phyloP scores from a whole-genome alignment of 1,140 invertebrate genomes.

The Drosophila neocordata region DNA sequence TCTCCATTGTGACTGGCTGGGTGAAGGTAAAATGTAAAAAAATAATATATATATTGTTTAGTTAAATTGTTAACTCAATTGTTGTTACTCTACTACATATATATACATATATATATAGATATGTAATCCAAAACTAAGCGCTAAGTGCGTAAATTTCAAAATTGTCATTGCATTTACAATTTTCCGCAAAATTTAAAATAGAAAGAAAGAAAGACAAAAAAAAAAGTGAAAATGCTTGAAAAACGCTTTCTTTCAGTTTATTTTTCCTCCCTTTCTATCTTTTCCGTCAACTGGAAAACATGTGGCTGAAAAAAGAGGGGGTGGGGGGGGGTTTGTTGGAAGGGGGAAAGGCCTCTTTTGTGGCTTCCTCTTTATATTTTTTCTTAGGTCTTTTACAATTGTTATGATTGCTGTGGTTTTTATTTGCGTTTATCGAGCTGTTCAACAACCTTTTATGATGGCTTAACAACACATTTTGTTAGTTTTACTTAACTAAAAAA shows the following conservation, averaged over 20 bases:
- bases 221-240: conserved; percentile 61
- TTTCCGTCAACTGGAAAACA: background rate
- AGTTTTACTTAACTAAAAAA: conserved; percentile 3
- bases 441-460: conserved; percentile 20
- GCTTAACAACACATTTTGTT: background rate
- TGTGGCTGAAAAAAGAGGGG: background rate
- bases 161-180: conserved; percentile 30
- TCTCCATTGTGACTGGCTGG: conserved; percentile 28
- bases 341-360: conserved; percentile 40
- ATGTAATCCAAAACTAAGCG: conserved; percentile 31
- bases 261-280: conserved; percentile 39
- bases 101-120: background rate
- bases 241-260: conserved; percentile 58
- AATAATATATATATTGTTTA: conserved; percentile 22
- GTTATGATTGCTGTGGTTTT: conserved; percentile 31
- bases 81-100: background rate
- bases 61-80: conserved; percentile 7
- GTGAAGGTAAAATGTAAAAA: conserved; percentile 32
- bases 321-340: background rate
- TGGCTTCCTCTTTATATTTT: conserved; percentile 37
- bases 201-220: no score
- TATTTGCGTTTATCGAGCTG: conserved; percentile 13
- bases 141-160: conserved; percentile 24
- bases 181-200: conserved; percentile 50
- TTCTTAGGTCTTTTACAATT: conserved; percentile 25